Evolutionary conservation across 2,113 vertebrate species (phyloP), one percentile per base, ranked within the genome.

Genomic region (Cynopterus brachyotis): DNA sequence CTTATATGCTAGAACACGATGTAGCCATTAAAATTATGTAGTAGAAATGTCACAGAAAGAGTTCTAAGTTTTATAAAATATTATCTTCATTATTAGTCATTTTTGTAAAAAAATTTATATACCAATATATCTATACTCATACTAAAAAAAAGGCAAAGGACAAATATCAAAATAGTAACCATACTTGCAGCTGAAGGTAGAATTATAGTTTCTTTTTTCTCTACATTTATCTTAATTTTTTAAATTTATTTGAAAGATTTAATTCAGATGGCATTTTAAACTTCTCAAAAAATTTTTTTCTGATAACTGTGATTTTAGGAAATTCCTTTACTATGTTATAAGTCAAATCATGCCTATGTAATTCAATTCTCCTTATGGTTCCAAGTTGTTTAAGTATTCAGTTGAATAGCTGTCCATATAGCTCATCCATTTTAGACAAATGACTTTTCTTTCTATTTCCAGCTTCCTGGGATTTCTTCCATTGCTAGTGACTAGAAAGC

Each of bases 381-480:
- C 35, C 9, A 67, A 40, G 55, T 79, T 47, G 88, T 76, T 30
- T 57, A 89, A 80, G 8, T 89, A 47, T 84, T 87, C 40, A 76
- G 26, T 94, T 96, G 94, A 87, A 93, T 75, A 97, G 42, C 55
- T 94, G 72, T 97, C 67, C 40, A 88, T 67, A 93, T 32, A 79
- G 30, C 59, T 95, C 80, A 96, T 80, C 50, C 83, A 26, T 84
- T 19, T 90, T 95, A 40, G 66, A 42, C 88, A 97, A 81, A 50
- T 47, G 81, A 96, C 81, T 82, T 67, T 97, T 84, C 42, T 88
- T 96, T 96, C 96, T 0, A 6, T 9, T 50, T 90, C 20, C 60
- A 89, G 50, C 16, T 97, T 97, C 89, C 94, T 92, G 42, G 28
- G 91, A 82, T 96, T 94, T 98, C 80, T 89, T 67, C 79, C 6